phyloP scores from a whole-genome alignment of 2,888 invertebrate genomes.

The Coenonympha glycerion region DNA sequence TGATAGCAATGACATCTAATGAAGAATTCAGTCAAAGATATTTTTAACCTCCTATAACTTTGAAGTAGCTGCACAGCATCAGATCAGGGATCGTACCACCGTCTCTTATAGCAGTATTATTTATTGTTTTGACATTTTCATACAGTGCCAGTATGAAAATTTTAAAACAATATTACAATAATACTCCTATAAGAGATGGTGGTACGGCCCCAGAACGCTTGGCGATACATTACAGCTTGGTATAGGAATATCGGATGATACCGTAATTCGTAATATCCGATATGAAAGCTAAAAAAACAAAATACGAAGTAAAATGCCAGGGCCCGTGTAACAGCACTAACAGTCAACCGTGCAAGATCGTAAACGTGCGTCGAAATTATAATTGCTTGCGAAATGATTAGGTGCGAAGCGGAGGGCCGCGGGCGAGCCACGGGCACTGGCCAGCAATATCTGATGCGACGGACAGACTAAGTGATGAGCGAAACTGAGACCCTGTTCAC shows the following conservation, averaged over 20 bases:
- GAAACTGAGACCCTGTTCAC: constrained; percentile 10
- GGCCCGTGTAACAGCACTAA: constrained; percentile 14
- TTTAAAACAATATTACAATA: too few species aligned
- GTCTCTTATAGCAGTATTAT: too few species aligned
- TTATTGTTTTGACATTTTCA: too few species aligned
- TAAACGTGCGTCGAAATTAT: constrained; percentile 31
- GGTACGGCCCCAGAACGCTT: too few species aligned
- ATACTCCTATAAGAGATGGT: too few species aligned
- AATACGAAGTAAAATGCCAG: background rate
- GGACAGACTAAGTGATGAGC: constrained; percentile 57
- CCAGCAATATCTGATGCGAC: constrained; percentile 52
- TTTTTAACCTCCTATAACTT: too few species aligned
- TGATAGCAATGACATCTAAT: too few species aligned
- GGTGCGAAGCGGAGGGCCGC: constrained; percentile 61
- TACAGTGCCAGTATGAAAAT: too few species aligned
- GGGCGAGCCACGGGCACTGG: constrained; percentile 34
- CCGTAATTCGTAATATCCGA: background rate
- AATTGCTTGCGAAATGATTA: constrained; percentile 68
- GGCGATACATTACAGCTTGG: too few species aligned
- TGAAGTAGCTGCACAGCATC: too few species aligned
- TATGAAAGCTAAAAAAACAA: constrained; percentile 7
- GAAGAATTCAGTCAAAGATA: too few species aligned
- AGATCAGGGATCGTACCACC: too few species aligned
- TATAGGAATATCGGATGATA: background rate
- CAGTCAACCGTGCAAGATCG: constrained; percentile 15